Percentiles rank a stretch among this genome's conserved stretches.
Conservation (phyloP, 2,113 vertebrate genomes). For the Chloropsis hardwickii region DNA sequence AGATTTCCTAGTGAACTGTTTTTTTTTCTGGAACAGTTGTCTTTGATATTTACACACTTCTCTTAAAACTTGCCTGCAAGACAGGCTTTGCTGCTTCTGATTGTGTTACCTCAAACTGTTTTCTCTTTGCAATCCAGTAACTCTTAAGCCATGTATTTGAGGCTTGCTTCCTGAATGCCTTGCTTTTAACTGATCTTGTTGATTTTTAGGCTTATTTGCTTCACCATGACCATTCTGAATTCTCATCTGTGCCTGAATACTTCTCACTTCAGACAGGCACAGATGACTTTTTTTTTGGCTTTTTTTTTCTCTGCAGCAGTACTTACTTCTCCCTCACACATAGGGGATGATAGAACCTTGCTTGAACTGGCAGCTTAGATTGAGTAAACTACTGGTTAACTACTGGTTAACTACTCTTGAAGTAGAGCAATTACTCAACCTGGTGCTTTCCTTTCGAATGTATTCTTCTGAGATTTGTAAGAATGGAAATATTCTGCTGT, state of each 20-base stretch:
- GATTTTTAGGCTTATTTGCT: not conserved
- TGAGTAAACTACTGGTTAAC: not conserved
- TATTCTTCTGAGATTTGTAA: not conserved
- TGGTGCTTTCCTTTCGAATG: not conserved
- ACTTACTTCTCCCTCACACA: not conserved
- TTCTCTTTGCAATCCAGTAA: not conserved
- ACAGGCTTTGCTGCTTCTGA: not conserved
- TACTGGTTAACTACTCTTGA: not conserved
- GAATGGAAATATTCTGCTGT: not conserved
- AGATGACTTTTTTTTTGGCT: too few species aligned
- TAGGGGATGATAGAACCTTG: not conserved
- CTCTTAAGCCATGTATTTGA: not conserved
- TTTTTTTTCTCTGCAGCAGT: not conserved
- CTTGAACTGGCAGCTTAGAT: not conserved
- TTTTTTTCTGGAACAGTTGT: not conserved
- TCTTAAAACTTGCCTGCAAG: not conserved
- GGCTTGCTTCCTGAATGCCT: not conserved
- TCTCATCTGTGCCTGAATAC: not conserved
- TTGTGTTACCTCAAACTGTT: not conserved
- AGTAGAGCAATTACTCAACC: not conserved
- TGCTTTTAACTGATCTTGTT: not conserved
- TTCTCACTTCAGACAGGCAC: not conserved
- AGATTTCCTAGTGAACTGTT: not conserved
- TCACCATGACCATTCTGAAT: not conserved
- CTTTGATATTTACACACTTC: not conserved